Percentiles rank a stretch among this genome's conserved stretches.
Evolutionary conservation across 1,140 invertebrate genomes (phyloP).

Genomic region (Phymorhynchus buccinoides): DNA sequence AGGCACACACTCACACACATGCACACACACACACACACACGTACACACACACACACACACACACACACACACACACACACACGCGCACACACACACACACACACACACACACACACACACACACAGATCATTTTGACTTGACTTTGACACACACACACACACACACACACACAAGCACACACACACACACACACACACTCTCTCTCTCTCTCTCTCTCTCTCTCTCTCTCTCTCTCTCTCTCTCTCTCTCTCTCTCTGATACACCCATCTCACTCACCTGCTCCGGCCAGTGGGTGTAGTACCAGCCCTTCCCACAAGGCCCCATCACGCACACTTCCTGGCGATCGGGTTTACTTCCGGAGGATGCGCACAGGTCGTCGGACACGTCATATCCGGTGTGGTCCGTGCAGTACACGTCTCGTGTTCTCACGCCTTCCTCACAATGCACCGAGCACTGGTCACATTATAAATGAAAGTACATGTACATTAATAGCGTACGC

Average conservation of each 20-base stretch:
- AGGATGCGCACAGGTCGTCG: slow-evolving; percentile 62
- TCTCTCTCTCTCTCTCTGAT: too few relatives aligned
- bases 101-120: too few relatives aligned
- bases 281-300: slow-evolving; percentile 56
- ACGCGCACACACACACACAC: too few relatives aligned
- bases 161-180: neutral
- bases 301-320: slow-evolving; percentile 63
- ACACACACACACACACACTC: neutral
- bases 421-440: slow-evolving; percentile 77
- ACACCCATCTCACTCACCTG: slow-evolving; percentile 40
- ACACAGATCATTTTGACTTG: too few relatives aligned
- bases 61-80: too few relatives aligned
- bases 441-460: slow-evolving; percentile 79
- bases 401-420: slow-evolving; percentile 78
- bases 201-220: too few relatives aligned
- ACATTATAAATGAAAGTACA: too few relatives aligned
- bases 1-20: too few relatives aligned
- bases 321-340: slow-evolving; percentile 76
- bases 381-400: slow-evolving; percentile 69
- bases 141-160: neutral
- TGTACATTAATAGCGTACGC: too few relatives aligned
- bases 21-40: too few relatives aligned
- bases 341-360: slow-evolving; percentile 61
- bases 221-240: too few relatives aligned
- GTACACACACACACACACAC: too few relatives aligned